Percentiles rank a stretch among this genome's conserved stretches.
Conservation (phyloP, 1,140 invertebrate genomes). For the Listronotus oregonensis region DNA sequence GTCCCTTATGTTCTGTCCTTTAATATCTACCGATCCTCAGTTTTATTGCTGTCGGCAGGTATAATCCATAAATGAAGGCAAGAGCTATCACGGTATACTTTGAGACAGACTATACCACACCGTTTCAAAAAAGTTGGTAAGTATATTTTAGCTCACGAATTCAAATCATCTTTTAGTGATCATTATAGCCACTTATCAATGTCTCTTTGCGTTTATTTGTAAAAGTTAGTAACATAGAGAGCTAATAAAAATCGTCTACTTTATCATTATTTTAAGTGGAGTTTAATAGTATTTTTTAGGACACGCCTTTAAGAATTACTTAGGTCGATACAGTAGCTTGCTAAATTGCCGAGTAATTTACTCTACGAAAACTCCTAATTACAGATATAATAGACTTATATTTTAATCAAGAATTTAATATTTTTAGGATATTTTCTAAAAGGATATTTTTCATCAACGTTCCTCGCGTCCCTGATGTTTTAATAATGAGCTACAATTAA, state of each 20-base stretch:
- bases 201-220: neutral
- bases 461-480: neutral
- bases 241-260: neutral
- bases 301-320: slow-evolving; percentile 10
- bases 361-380: neutral
- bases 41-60: too few species aligned
- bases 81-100: too few species aligned
- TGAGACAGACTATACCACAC: too few species aligned
- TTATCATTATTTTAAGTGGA: slow-evolving; percentile 6
- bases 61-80: too few species aligned
- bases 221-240: slow-evolving; percentile 1
- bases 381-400: slow-evolving; percentile 7
- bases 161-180: too few species aligned
- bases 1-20: too few species aligned
- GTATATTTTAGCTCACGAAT: too few species aligned
- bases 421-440: slow-evolving; percentile 9
- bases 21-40: too few species aligned
- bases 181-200: neutral
- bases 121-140: too few species aligned
- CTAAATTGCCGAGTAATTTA: neutral
- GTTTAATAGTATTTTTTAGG: slow-evolving; percentile 19
- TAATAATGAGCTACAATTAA: too few species aligned
- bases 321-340: slow-evolving; percentile 13
- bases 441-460: slow-evolving; percentile 4
- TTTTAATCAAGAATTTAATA: slow-evolving; percentile 18